Conservation (phyloP, 2,113 vertebrate species). For the Triplophysa rosa region DNA sequence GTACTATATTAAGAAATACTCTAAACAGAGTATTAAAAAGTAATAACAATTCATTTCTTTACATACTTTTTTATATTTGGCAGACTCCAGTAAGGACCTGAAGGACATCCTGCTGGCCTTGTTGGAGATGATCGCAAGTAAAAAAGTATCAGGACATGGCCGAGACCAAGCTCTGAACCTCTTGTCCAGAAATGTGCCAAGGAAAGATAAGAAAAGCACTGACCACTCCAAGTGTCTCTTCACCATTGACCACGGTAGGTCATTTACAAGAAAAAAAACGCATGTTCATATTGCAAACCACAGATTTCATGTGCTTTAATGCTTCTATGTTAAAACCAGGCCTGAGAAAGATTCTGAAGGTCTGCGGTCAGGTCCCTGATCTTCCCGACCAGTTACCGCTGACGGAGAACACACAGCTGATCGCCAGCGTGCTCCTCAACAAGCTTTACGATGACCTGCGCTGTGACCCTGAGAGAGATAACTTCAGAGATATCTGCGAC, state of each 20-base stretch:
- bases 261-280: background rate
- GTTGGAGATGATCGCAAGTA: constrained; percentile 87
- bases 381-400: constrained; percentile 87
- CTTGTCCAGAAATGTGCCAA: constrained; percentile 89
- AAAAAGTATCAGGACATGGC: constrained; percentile 90
- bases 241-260: constrained; percentile 88
- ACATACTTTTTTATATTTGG: background rate
- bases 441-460: constrained; percentile 91
- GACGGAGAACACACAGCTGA: constrained; percentile 92
- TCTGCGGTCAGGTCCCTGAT: constrained; percentile 90
- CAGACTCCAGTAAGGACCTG: constrained; percentile 88
- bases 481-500: constrained; percentile 87
- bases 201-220: constrained; percentile 76
- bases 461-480: constrained; percentile 88
- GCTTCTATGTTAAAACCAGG: constrained; percentile 68
- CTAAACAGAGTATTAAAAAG: background rate
- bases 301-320: background rate
- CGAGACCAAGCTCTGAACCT: constrained; percentile 93
- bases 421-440: constrained; percentile 89
- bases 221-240: constrained; percentile 85
- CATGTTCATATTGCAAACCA: background rate
- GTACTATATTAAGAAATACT: no score
- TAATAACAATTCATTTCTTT: no score
- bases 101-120: constrained; percentile 83
- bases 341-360: constrained; percentile 93